Percentiles rank a stretch among this genome's conserved stretches.
These are phyloP conservation scores for Corythoichthys intestinalis DNA, from an alignment of 2,113 vertebrate genomes.

Conservation along the genomic window DNA sequence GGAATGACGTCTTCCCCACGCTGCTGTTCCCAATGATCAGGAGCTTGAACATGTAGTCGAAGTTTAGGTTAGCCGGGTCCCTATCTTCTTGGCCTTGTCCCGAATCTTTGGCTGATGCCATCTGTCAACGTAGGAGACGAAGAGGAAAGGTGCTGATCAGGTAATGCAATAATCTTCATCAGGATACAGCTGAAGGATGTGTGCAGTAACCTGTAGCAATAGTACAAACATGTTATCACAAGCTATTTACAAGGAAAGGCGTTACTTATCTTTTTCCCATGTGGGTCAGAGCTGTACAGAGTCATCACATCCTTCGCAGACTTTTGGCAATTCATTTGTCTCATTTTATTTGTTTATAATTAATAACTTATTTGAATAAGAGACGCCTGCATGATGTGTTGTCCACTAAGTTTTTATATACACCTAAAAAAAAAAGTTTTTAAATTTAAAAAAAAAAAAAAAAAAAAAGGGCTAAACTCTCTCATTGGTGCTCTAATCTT, in stretches of 20 bases:
- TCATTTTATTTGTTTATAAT: background rate
- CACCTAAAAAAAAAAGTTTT: too few species aligned
- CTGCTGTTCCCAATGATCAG: constrained; percentile 88
- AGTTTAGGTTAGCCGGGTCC: constrained; percentile 85
- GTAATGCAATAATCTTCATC: background rate
- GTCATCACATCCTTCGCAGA: background rate
- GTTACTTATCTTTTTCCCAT: background rate
- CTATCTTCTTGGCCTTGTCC: constrained; percentile 58
- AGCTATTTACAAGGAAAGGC: background rate
- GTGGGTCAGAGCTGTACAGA: background rate
- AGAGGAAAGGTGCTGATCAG: background rate
- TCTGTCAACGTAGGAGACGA: constrained; percentile 45
- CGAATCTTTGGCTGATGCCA: constrained; percentile 78
- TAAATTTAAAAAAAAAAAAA: too few species aligned
- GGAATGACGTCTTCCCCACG: constrained; percentile 87
- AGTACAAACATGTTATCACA: constrained; percentile 1
- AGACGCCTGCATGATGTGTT: background rate
- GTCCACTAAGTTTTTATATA: too few species aligned
- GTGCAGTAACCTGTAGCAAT: background rate
- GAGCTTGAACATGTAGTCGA: constrained; percentile 92
- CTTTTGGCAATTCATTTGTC: background rate
- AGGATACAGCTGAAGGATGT: constrained; percentile 3
- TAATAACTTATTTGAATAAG: background rate
- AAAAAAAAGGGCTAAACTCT: too few species aligned
- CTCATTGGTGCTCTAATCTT: too few species aligned